phyloP scores from a whole-genome alignment of 2,888 invertebrate species.

The Leptopilina syphax region DNA sequence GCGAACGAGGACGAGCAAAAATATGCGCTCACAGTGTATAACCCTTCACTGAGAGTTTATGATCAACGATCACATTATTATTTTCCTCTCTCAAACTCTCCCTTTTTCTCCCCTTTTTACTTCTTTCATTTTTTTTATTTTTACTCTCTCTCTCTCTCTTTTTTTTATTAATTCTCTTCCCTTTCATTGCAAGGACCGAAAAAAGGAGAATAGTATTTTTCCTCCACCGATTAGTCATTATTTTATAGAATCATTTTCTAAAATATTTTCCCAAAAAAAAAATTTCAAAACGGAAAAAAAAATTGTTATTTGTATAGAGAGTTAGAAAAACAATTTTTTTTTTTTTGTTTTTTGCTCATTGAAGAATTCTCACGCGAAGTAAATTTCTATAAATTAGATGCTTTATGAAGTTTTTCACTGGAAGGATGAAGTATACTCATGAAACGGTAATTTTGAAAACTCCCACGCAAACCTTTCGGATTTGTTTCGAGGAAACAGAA shows the following conservation, averaged over 20 bases:
- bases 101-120: neutral
- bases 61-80: conserved; percentile 47
- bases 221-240: too few relatives aligned
- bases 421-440: conserved; percentile 1
- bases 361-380: conserved; percentile 17
- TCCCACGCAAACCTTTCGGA: conserved; percentile 1
- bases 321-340: conserved; percentile 14
- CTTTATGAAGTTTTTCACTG: conserved; percentile 10
- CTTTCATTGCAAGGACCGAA: too few relatives aligned
- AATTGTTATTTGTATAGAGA: conserved; percentile 5
- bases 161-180: too few relatives aligned
- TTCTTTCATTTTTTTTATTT: neutral
- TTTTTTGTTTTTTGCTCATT: neutral
- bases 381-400: conserved; percentile 3
- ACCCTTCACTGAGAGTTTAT: conserved; percentile 44
- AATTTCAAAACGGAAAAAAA: neutral
- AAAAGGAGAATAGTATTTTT: too few relatives aligned
- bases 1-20: conserved; percentile 42
- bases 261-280: too few relatives aligned
- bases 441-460: conserved; percentile 6
- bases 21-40: conserved; percentile 44
- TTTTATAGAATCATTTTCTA: too few relatives aligned
- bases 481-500: neutral
- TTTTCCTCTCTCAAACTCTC: conserved; percentile 11
- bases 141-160: conserved; percentile 1